Evolutionary conservation across 1,140 invertebrate genomes (phyloP), one percentile per base, ranked within the genome.

Genomic region (Augochlora pura): DNA sequence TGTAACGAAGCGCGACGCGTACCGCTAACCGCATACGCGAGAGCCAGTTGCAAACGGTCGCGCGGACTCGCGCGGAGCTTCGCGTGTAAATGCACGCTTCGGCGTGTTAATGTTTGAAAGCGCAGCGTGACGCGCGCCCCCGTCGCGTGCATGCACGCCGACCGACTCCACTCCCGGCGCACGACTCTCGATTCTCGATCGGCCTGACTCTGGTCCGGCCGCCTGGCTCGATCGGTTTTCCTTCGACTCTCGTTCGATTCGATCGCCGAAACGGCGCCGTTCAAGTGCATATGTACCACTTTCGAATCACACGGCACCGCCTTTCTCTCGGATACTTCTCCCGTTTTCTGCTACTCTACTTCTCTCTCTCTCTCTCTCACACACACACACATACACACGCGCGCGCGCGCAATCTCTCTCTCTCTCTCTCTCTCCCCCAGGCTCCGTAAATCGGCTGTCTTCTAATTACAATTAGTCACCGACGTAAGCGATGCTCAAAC

Each of bases 71-170:
- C 32, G 32, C 32, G 32, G 32, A 32, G 49, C 14, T 52, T n/a
- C 42, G 49, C 21, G 49, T 23, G 64, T 62, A 54, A 32, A 25
- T 39, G 27, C 38, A 23, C n/a, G 54, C 49, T 18, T n/a, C 27
- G 27, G 16, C 18, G 7, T 59, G 23, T 77, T 64, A 60, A 59
- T 57, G 18, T 59, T 84, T 69, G 14, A 83, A 78, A 82, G 32
- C 82, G 69, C 74, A 77, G 80, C 68, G 27, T 82, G 80, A 27
- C 49, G 68, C 57, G 57, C 68, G 71, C 74, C 68, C 74, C 68
- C 32, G 69, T 46, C 10, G 80, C 66, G 75, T 32, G 38, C 25
- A 38, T 18, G 18, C 18, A 64, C 21, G 27, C 12, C 9, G 18
- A 52, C 67, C 65, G 52, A 7, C 39, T 49, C 32, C 32, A 4